These are phyloP conservation scores for Chelidonichthys spinosus DNA, from an alignment of 2,797 vertebrate genomes.

Conservation along the genomic window DNA sequence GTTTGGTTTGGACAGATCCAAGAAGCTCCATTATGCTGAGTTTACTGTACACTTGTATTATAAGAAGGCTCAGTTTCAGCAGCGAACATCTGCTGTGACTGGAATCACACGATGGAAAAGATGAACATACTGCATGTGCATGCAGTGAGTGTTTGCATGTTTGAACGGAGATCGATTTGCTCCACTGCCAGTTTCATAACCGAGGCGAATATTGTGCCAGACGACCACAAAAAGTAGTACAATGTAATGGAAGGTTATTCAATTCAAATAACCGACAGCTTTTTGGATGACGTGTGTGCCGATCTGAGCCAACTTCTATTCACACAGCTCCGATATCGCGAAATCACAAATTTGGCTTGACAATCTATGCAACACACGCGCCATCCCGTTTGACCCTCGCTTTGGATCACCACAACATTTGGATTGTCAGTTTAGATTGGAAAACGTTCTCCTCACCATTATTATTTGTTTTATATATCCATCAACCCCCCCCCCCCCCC, in stretches of 20 bases:
- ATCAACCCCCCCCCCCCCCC: constrained; percentile 30
- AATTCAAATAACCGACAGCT: constrained; percentile 29
- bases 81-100: constrained; percentile 24
- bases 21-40: neutral
- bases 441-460: neutral
- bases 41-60: constrained; percentile 6
- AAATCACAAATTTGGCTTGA: neutral
- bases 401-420: constrained; percentile 3
- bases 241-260: constrained; percentile 30
- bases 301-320: neutral
- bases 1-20: neutral
- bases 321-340: neutral
- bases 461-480: constrained; percentile 34
- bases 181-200: constrained; percentile 11
- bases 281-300: neutral
- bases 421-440: constrained; percentile 28
- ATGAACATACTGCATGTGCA: neutral
- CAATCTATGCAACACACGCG: neutral
- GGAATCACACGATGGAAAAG: constrained; percentile 31
- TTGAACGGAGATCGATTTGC: neutral
- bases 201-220: constrained; percentile 4
- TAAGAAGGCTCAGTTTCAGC: constrained; percentile 1
- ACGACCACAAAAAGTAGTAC: constrained; percentile 34
- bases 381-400: neutral
- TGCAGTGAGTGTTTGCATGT: constrained; percentile 7